A percentile compares a stretch with the other conserved stretches of the same genome.
Conservation (phyloP, 2,113 vertebrate species). For the Mohoua ochrocephala region DNA sequence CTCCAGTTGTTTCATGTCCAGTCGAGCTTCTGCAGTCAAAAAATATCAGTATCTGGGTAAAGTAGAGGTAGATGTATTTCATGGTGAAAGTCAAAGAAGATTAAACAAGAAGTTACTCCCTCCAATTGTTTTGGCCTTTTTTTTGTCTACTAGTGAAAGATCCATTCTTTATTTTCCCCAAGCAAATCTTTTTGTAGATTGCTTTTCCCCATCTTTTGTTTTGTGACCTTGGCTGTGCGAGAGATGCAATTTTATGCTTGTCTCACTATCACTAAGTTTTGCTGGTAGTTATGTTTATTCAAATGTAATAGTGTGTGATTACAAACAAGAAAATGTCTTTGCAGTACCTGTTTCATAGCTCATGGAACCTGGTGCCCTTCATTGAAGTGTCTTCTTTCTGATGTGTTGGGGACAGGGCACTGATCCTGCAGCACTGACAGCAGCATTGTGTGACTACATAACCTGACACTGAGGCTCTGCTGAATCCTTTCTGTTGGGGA, state of each 20-base stretch:
- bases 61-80: neutral
- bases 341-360: neutral
- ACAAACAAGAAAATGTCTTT: neutral
- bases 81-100: neutral
- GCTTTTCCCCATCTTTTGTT: neutral
- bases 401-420: neutral
- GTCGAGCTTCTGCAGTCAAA: neutral
- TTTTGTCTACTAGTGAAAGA: neutral
- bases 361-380: neutral
- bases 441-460: neutral
- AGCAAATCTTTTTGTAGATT: neutral
- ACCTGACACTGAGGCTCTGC: neutral
- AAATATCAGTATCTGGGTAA: neutral
- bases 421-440: neutral
- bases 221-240: neutral
- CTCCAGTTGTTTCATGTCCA: neutral
- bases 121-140: neutral
- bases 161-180: neutral
- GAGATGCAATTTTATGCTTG: neutral
- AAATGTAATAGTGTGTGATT: neutral
- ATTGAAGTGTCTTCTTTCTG: neutral
- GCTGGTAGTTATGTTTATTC: neutral
- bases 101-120: neutral
- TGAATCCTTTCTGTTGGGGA: neutral
- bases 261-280: neutral